Evolutionary conservation across 2,113 vertebrate genomes (phyloP).

Genomic region (Cyprinus carpio): DNA sequence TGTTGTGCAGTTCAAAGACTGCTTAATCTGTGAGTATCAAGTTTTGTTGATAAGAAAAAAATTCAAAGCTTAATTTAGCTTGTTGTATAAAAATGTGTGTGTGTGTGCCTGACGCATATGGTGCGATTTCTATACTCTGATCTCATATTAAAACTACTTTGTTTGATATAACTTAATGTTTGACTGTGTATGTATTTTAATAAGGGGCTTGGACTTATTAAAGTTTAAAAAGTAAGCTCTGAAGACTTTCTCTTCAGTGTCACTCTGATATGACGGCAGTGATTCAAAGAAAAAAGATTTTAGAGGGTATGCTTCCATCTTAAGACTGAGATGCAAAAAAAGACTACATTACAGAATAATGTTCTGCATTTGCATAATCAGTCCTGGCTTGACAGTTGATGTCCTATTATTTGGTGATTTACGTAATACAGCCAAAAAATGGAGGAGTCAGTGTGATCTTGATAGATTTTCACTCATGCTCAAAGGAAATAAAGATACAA

Average conservation of each 20-base stretch:
- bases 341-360: neutral
- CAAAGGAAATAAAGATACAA: too few relatives aligned
- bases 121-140: neutral
- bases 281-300: neutral
- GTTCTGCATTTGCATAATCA: neutral
- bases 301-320: neutral
- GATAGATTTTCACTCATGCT: slow-evolving; percentile 24
- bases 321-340: neutral
- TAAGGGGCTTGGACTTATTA: neutral
- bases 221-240: neutral
- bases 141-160: neutral
- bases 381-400: neutral
- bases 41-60: neutral
- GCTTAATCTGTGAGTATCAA: neutral
- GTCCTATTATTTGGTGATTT: neutral
- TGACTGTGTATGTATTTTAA: neutral
- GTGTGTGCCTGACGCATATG: neutral
- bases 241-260: neutral
- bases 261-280: neutral
- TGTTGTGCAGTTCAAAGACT: neutral
- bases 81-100: too few relatives aligned
- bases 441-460: neutral
- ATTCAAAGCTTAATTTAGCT: neutral
- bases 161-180: neutral
- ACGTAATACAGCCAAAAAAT: neutral